These are phyloP conservation scores for Cotesia typhae DNA, from an alignment of 1,140 invertebrate species.

Conservation along the genomic window DNA sequence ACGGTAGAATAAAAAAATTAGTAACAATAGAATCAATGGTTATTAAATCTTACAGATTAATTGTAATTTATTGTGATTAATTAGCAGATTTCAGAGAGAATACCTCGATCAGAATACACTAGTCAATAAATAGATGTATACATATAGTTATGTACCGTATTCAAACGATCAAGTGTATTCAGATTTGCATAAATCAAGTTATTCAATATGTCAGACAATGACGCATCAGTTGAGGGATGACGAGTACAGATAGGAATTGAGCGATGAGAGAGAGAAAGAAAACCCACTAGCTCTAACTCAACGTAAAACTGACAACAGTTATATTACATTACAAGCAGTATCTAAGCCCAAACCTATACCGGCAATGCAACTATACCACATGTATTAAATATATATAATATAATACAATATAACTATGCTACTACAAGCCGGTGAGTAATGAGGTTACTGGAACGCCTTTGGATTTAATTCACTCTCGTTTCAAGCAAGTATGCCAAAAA, in stretches of 20 bases:
- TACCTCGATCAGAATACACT: too few relatives aligned
- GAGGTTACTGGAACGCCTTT: constrained; percentile 51
- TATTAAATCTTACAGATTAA: not conserved
- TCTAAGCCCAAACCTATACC: not conserved
- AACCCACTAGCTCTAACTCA: not conserved
- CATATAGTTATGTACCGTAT: too few relatives aligned
- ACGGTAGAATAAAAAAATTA: too few relatives aligned
- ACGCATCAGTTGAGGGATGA: constrained; percentile 2
- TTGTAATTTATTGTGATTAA: constrained; percentile 2
- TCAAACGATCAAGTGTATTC: constrained; percentile 7
- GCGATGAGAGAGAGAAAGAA: not conserved
- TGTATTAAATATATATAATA: not conserved
- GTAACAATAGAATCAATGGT: too few relatives aligned
- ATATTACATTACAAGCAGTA: not conserved
- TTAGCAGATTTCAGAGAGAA: too few relatives aligned
- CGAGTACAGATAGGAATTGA: not conserved
- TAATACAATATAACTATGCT: not conserved
- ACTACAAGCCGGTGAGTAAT: constrained; percentile 42
- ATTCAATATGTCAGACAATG: constrained; percentile 26
- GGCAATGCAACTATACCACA: too few relatives aligned
- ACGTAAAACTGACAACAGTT: constrained; percentile 12
- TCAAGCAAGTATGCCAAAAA: constrained; percentile 2
- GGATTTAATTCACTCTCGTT: constrained; percentile 46
- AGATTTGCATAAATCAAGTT: constrained; percentile 24
- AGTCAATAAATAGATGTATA: too few relatives aligned